Base-by-base conservation (phyloP, 2,888 invertebrate genomes). In the Melanostoma mellinum region DNA sequence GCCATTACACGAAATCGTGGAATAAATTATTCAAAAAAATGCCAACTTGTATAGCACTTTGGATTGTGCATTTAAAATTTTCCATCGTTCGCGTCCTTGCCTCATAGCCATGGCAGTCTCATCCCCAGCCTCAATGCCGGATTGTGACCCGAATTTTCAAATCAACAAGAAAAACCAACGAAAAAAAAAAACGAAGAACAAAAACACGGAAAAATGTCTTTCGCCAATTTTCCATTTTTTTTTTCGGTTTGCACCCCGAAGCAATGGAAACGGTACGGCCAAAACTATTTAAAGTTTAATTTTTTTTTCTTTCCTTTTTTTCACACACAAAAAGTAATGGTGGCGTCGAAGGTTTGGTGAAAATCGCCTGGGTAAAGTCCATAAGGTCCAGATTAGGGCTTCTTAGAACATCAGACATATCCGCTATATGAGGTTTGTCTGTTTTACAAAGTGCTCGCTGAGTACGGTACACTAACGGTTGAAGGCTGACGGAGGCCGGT, bases 21-120 rank as follows among this genome's bases (percentile, higher is more conserved):
- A 82, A 82, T 82, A 82, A 82, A 82, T 82, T 82, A 82, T 82
- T 82, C 56, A 82, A 78, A 74, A 20, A 77, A 73, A 69, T 68
- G 63, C 67, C 73, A 82, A 82, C 82, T 82, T 82, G 73, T 77
- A 78, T 52, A 73, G 73, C 73, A 82, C 73, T 77, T 77, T 73
- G 73, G 73, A 78, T 78, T 82, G 73, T 78, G 78, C 82, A 82
- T 78, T 82, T 82, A 82, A 82, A 82, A 77, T 82, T 82, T 78
- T 20, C 73, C 82, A 65, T 69, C 72, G 77, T 73, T 82, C 63
- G 63, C 63, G 77, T 77, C 77, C 82, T 77, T 63, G 76, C 63
- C 50, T 63, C 30, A 56, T 56, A 50, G 73, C 58, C 55, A 42
- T 73, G 61, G 68, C 61, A 61, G 71, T 72, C 61, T 61, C 44